phyloP scores from a whole-genome alignment of 1,140 invertebrate species.

The Antheraea mylitta region DNA sequence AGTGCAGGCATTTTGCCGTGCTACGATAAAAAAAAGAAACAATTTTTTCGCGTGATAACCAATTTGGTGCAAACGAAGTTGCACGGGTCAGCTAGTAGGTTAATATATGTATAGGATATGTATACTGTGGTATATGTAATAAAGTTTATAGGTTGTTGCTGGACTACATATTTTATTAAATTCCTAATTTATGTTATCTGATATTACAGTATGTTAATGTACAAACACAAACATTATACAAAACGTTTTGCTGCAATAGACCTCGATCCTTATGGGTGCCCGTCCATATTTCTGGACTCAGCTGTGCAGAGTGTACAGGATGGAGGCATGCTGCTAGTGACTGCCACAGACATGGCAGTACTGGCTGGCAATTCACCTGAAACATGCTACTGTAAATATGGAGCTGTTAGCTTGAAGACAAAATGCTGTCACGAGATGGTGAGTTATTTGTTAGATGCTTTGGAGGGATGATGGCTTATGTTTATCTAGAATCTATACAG shows the following conservation, averaged over 20 bases:
- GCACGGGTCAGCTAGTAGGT: too few relatives aligned
- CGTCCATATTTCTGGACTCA: constrained; percentile 94
- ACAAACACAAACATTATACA: constrained; percentile 83
- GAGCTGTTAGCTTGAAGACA: constrained; percentile 91
- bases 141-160: too few relatives aligned
- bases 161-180: too few relatives aligned
- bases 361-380: constrained; percentile 97
- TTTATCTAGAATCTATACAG: too few relatives aligned
- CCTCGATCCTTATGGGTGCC: constrained; percentile 98
- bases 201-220: constrained; percentile 89
- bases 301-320: constrained; percentile 91
- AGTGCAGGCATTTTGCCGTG: too few relatives aligned
- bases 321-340: constrained; percentile 93
- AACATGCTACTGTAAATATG: constrained; percentile 97
- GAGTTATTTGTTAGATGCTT: constrained; percentile 29
- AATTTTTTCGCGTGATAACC: too few relatives aligned
- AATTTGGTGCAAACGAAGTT: too few relatives aligned
- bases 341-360: constrained; percentile 98
- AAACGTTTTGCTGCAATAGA: constrained; percentile 94
- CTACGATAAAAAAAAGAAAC: too few relatives aligned
- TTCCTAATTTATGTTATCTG: not conserved
- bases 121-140: too few relatives aligned
- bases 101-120: too few relatives aligned
- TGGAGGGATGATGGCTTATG: too few relatives aligned
- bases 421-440: constrained; percentile 98